phyloP scores from a whole-genome alignment of 1,140 invertebrate species.

The Acromyrmex echinatior region DNA sequence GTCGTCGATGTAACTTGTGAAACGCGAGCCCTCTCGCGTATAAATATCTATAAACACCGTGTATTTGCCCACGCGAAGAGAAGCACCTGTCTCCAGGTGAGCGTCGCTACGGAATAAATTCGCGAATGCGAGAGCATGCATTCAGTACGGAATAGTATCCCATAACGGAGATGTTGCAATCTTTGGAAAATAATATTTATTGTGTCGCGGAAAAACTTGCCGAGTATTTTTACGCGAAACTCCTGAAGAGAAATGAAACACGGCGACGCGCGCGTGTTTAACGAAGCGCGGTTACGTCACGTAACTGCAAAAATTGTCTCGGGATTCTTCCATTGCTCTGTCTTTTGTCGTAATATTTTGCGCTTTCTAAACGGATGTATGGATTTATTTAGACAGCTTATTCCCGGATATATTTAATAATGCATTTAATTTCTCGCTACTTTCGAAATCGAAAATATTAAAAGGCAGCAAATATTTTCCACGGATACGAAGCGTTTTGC shows the following conservation, averaged over 20 bases:
- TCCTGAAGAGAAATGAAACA: neutral
- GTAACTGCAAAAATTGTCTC: neutral
- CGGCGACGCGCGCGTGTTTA: neutral
- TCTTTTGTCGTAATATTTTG: conserved; percentile 1
- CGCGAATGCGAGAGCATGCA: neutral
- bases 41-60: conserved; percentile 60
- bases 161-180: conserved; percentile 53
- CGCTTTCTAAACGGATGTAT: neutral
- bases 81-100: conserved; percentile 52
- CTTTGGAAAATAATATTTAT: conserved; percentile 61
- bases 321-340: neutral
- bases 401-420: neutral
- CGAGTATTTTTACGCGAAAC: conserved; percentile 20
- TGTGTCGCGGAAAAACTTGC: conserved; percentile 1
- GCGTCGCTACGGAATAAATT: conserved; percentile 41
- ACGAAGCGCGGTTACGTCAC: conserved; percentile 17
- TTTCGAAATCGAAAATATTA: conserved; percentile 4
- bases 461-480: neutral
- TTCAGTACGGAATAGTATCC: conserved; percentile 45
- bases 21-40: conserved; percentile 39
- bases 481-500: neutral
- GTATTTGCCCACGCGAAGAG: conserved; percentile 18
- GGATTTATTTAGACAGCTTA: neutral
- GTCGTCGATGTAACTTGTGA: conserved; percentile 16
- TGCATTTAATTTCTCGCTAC: neutral